Evolutionary conservation across 2,113 vertebrate genomes (phyloP).

Genomic region (Cyphomyrus plagiostoma): DNA sequence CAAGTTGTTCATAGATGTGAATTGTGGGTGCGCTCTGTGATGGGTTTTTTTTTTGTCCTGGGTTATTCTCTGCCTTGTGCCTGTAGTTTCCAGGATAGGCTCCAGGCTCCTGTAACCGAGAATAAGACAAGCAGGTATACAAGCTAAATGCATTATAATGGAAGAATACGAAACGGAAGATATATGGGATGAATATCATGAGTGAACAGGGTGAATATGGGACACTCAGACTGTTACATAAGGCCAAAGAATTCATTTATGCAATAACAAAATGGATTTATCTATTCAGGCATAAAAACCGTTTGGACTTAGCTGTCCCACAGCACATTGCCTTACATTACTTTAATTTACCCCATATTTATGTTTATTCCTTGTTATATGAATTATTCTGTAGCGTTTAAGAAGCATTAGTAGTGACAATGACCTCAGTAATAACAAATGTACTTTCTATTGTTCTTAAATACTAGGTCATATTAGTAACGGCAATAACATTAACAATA

Average conservation of each 20-base stretch:
- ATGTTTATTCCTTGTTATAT: not conserved
- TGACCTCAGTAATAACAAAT: not conserved
- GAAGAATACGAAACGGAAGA: not conserved
- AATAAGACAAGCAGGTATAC: not conserved
- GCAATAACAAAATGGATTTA: not conserved
- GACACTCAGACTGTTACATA: not conserved
- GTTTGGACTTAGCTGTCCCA: not conserved
- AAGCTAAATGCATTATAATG: not conserved
- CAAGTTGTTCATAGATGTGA: not conserved
- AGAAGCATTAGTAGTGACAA: not conserved
- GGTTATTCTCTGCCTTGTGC: not conserved
- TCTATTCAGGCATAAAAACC: not conserved
- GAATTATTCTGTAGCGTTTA: not conserved
- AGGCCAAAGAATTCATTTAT: not conserved
- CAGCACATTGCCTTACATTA: not conserved
- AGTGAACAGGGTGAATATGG: not conserved
- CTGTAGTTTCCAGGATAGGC: not conserved
- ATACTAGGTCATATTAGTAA: not conserved
- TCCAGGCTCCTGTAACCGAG: not conserved
- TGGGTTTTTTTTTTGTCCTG: not conserved
- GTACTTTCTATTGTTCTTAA: not conserved
- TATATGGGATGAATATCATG: not conserved
- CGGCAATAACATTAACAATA: not conserved
- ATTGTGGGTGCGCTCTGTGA: not conserved
- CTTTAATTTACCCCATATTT: not conserved